Base-by-base conservation (phyloP, 2,797 vertebrate genomes). In the Pseudocheirus occidentalis region DNA sequence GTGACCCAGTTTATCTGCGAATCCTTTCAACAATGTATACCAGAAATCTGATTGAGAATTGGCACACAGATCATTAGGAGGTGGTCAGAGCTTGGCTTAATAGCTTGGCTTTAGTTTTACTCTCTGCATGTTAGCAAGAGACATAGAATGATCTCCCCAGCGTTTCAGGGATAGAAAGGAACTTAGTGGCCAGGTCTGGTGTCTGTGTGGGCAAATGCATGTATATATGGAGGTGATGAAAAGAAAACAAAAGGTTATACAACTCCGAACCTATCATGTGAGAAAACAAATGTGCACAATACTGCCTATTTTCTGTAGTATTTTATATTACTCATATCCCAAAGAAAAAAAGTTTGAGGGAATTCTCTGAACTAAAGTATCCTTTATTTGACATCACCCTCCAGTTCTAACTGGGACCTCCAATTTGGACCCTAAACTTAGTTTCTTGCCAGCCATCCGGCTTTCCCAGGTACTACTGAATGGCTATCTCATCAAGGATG, bases 241-340 rank as follows among this genome's bases (percentile, higher is more conserved):
- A 90, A 95, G 73, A 66, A 24, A 4, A 94, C 56, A 56, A 87
- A 89, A 62, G 89, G 11, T n/a, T 1, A 3, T 1, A 18, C 11
- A 40, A 54, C 58, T 81, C 59, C 94, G 95, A 95, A 91, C 27
- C 73, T 81, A 66, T 6, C 66, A 46, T 5, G 11, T 90, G 55
- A 92, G 40, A 94, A 94, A 95, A 92, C 81, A 95, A 55, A 57
- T 55, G 56, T 27, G 6, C 0, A 81, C 87, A 46, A 89, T 59
- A 55, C 10, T 5, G 4, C n/a, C 40, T 14, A 54, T 92, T 90
- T 93, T 16, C 21, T n/a, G 92, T 13, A 46, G 16, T 66, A 94
- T 94, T 92, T 54, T 90, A 92, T 90, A 50, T 0, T 18, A 93
- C 46, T 92, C 73, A 53, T 87, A 97, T 66, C 91, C 96, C 58